phyloP scores from a whole-genome alignment of 2,113 vertebrate genomes.

The Mormoops blainvillei region DNA sequence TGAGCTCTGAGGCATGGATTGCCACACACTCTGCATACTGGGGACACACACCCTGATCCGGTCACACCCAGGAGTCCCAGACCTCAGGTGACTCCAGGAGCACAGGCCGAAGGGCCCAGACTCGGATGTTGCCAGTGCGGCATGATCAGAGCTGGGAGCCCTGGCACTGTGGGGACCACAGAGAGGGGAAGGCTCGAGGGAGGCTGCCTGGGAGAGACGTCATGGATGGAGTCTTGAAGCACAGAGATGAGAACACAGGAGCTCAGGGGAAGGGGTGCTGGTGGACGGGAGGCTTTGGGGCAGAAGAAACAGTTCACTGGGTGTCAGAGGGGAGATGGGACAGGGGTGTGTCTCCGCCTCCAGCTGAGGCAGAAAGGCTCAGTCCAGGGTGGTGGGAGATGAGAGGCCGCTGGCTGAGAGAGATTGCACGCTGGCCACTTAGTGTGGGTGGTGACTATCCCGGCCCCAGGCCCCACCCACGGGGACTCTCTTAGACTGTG shows the following conservation, averaged over 20 bases:
- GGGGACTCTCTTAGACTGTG: background rate
- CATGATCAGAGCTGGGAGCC: background rate
- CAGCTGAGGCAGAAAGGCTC: background rate
- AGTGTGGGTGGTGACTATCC: background rate
- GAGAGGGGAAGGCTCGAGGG: background rate
- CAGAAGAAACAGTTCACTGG: background rate
- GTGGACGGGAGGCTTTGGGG: background rate
- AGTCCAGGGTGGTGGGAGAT: accelerated
- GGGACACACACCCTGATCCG: accelerated
- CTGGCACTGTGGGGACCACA: background rate
- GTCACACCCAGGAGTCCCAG: background rate
- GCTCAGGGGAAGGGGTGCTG: background rate
- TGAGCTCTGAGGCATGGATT: background rate
- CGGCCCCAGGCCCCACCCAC: background rate
- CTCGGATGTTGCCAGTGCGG: background rate
- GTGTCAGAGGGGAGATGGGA: background rate
- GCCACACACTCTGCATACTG: background rate
- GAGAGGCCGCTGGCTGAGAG: background rate
- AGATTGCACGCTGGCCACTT: background rate
- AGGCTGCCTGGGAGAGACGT: background rate
- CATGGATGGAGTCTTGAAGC: background rate
- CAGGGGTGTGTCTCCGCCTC: background rate
- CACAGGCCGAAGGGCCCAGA: background rate
- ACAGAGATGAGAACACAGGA: background rate
- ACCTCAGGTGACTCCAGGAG: background rate